Base-by-base conservation (phyloP, 2,888 invertebrate genomes). In the Cepaea hortensis region DNA sequence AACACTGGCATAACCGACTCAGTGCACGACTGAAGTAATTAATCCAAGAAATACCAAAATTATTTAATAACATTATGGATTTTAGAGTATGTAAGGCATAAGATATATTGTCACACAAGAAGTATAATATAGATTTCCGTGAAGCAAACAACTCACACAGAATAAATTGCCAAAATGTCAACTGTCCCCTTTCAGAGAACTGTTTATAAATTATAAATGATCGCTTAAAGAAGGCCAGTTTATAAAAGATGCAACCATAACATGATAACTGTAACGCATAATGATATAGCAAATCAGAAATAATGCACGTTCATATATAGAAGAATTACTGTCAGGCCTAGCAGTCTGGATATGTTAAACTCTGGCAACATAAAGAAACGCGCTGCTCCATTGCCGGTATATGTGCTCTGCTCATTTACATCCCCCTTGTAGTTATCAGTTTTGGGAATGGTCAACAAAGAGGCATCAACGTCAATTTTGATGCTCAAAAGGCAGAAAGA, bases 401-500 rank as follows among this genome's bases (percentile, higher is more conserved):
- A 20, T 23, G 35, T 4, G 35, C 50, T 48, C 20, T 70, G 55
- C 5, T 5, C 35, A 15, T 35, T 70, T 7, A 18, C 35, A 13
- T 70, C 48, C 20, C 20, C n/a, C 11, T 61, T 61, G 18, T 11
- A 9, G 23, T 55, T 50, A 18, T n/a, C 35, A 0, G 55, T 35
- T n/a, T 23, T 82, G 13, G 82, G 73, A 5, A 72, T 72, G 15
- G 82, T 55, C 48, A 81, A 35, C 46, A 46, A 11, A 3, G 80
- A 61, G 13, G 81, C 18, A 46, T 84, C 80, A n/a, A 87, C 35
- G 76, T 75, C 76, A 20, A 84, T n/a, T 15, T 65, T 84, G 65
- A 86, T 70, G 50, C 82, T 76, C 50, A 86, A n/a, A 48, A 18
- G 48, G 48, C 86, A 86, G 77, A 65, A 82, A 50, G 82, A 23